Evolutionary conservation across 1,140 invertebrate species (phyloP).

Genomic region (Asbolus verrucosus): DNA sequence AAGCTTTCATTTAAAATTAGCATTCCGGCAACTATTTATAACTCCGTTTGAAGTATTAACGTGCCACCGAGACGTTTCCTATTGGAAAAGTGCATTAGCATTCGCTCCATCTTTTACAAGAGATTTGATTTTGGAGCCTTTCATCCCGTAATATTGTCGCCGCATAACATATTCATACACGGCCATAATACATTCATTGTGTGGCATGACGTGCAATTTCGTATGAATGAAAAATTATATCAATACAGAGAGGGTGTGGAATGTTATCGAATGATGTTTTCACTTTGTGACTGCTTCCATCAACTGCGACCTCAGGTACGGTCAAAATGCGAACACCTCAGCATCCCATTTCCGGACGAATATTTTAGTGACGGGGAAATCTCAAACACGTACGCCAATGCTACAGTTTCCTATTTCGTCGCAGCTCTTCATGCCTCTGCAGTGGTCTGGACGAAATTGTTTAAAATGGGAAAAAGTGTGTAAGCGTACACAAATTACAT

Average conservation of each 20-base stretch:
- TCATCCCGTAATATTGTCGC: conserved; percentile 5
- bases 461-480: too few relatives aligned
- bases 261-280: conserved; percentile 22
- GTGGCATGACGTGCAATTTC: conserved; percentile 23
- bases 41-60: conserved; percentile 25
- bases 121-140: conserved; percentile 11
- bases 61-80: conserved; percentile 5
- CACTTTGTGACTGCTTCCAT: conserved; percentile 9
- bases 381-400: conserved; percentile 15
- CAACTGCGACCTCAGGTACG: not conserved
- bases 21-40: conserved; percentile 13
- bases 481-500: too few relatives aligned
- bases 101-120: not conserved
- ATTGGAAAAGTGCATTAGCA: conserved; percentile 29
- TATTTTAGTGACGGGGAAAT: conserved; percentile 1
- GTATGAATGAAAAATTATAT: conserved; percentile 25
- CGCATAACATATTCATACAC: conserved; percentile 20
- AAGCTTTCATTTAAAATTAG: conserved; percentile 26
- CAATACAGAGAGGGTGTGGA: not conserved
- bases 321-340: not conserved
- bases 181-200: conserved; percentile 17
- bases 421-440: too few relatives aligned
- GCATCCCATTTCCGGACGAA: not conserved
- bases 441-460: too few relatives aligned
- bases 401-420: conserved; percentile 24